Evolutionary conservation across 2,797 vertebrate genomes (phyloP), one percentile per base, ranked within the genome.

Genomic region (Bovichtus diacanthus): DNA sequence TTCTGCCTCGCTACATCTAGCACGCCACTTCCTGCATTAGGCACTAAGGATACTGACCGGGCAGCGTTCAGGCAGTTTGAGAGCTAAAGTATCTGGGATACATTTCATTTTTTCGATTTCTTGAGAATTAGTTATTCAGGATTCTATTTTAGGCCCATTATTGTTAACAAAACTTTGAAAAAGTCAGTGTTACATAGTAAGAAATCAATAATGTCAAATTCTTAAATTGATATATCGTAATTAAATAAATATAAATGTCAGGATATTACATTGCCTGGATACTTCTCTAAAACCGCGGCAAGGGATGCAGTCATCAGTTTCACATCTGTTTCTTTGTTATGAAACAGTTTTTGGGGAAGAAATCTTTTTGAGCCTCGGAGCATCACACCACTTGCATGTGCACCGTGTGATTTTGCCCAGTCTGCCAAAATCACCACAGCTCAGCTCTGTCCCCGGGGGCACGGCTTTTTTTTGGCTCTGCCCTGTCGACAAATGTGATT

Each of bases 401-500:
- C 55, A 68, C 39, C 55, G 51, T 76, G 56, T 44, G 51, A 84
- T 69, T 81, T 55, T 55, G 51, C 61, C 75, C 69, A 64, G 58
- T 78, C 58, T 78, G 67, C 65, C 78, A 78, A 75, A 86, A 80
- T 88, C 72, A 49, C 56, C 79, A 62, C 63, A 29, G 73, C 71
- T 86, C 62, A 72, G 46, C 49, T 73, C n/a, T 3, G 27, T 65
- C 78, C 63, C 76, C 9, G 11, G 56, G 68, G 50, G 27, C 25
- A 41, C 3, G 4, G n/a, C n/a, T n/a, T 2, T 76, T 82, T 27
- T 80, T 78, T 82, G 81, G 80, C 73, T 80, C 60, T 68, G 63
- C 67, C 80, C 44, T 9, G 50, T 69, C 38, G 27, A 85, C 83
- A 76, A 83, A 82, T 78, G 81, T 62, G 72, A 83, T 81, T 79